A percentile compares a stretch with the other conserved stretches of the same genome.
Conservation (phyloP, 2,888 invertebrate species). For the Leptopilina syphax region DNA sequence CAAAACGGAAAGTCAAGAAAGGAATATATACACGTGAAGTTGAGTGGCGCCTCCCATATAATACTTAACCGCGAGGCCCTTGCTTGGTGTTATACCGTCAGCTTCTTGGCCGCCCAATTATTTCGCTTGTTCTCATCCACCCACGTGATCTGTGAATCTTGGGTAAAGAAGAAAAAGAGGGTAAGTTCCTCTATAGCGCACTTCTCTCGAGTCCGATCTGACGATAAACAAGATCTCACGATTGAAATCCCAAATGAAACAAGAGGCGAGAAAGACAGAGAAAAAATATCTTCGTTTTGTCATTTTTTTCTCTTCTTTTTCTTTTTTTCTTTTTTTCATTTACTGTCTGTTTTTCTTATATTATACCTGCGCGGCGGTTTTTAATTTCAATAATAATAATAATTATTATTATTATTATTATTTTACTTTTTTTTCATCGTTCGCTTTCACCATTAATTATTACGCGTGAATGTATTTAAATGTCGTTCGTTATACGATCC, state of each 20-base stretch:
- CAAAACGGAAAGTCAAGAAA: too few species aligned
- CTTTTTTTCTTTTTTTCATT: not conserved
- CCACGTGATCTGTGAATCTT: conserved; percentile 46
- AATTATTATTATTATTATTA: not conserved
- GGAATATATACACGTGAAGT: conserved; percentile 11
- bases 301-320: conserved; percentile 20
- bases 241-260: conserved; percentile 12
- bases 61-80: conserved; percentile 20
- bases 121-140: conserved; percentile 61
- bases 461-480: too few species aligned
- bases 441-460: too few species aligned
- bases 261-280: conserved; percentile 18
- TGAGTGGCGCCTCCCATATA: conserved; percentile 46
- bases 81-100: conserved; percentile 55
- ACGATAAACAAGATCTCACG: conserved; percentile 40
- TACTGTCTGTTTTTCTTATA: too few species aligned
- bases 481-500: too few species aligned
- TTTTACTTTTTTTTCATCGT: not conserved
- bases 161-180: conserved; percentile 43
- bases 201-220: conserved; percentile 37
- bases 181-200: conserved; percentile 37
- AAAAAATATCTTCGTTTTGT: conserved; percentile 29
- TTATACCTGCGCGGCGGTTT: not conserved
- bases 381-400: conserved; percentile 3
- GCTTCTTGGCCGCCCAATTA: conserved; percentile 53